Evolutionary conservation across 2,113 vertebrate genomes (phyloP), one percentile per base, ranked within the genome.

Genomic region (Catagonus wagneri): DNA sequence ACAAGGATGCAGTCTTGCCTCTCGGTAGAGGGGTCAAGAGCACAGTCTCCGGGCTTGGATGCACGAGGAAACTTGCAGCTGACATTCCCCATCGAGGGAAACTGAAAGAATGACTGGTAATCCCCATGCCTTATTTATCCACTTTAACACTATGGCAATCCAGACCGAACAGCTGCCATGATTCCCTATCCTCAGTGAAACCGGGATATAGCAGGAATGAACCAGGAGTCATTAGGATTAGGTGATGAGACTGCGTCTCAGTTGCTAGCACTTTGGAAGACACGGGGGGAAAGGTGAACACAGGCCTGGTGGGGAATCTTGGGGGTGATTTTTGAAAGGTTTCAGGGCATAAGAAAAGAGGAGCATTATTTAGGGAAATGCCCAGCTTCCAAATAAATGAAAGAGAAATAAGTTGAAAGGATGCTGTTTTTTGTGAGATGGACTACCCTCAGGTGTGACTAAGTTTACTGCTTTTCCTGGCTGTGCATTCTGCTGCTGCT

Each of bases 61-160:
- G 94, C 34, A 54, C 54, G 34, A 92, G 79, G 52, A 83, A 80
- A 12, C 29, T 52, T 97, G 93, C 81, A 91, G 90, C 23, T 96
- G 89, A 54, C 76, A 60, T 93, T 98, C 97, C 84, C 88, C n/a
- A 61, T 23, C 44, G 95, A 93, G 76, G 78, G 39, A 79, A 96
- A 32, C 84, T 95, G 75, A 94, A 98, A 72, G 80, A 69, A 60
- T 96, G 17, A 44, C 80, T 89, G 93, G 52, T 2, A 91, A 97
- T 95, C 17, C 17, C 68, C 66, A 2, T 19, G 56, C 13, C 76
- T 93, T 97, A 72, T 95, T 84, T 74, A 94, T 97, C 58, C 78
- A 7, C 34, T 97, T 96, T 90, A 97, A 89, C 97, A 96, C n/a
- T 76, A 91, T 94, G 97, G 54, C 87, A 96, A 94, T 96, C 32